Evolutionary conservation across 2,888 invertebrate genomes (phyloP).

Genomic region (Plemyria rubiginata): DNA sequence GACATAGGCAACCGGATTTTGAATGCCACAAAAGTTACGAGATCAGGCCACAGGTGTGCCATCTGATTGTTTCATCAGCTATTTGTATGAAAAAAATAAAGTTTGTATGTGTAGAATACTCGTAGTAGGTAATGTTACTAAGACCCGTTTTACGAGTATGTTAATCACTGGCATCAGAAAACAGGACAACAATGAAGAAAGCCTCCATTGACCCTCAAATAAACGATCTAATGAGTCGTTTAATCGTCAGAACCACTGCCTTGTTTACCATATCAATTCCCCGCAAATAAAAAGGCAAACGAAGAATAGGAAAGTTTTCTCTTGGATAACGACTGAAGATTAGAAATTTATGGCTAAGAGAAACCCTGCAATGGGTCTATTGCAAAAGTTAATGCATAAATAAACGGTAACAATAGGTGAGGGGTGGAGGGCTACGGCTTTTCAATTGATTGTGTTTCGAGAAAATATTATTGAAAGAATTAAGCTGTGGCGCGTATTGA

Average conservation of each 20-base stretch:
- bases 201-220: conserved; percentile 30
- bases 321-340: conserved; percentile 55
- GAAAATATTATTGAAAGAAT: conserved; percentile 35
- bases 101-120: too few species aligned
- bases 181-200: conserved; percentile 13
- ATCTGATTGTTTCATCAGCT: too few species aligned
- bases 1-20: too few species aligned
- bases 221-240: conserved; percentile 59
- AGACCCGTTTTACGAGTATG: background rate
- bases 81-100: too few species aligned
- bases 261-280: conserved; percentile 67
- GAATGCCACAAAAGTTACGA: too few species aligned
- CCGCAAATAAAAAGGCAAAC: conserved; percentile 56
- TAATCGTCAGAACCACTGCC: conserved; percentile 57
- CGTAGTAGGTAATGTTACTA: background rate
- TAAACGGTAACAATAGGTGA: conserved; percentile 76
- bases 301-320: conserved; percentile 46
- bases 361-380: conserved; percentile 70
- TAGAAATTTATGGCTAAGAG: conserved; percentile 62
- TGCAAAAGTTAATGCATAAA: conserved; percentile 81
- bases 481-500: conserved; percentile 2
- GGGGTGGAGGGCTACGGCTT: conserved; percentile 37
- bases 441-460: conserved; percentile 30
- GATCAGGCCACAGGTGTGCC: too few species aligned
- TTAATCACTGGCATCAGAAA: background rate